Conservation (phyloP, 2,113 vertebrate species). For the Myiozetetes cayanensis region DNA sequence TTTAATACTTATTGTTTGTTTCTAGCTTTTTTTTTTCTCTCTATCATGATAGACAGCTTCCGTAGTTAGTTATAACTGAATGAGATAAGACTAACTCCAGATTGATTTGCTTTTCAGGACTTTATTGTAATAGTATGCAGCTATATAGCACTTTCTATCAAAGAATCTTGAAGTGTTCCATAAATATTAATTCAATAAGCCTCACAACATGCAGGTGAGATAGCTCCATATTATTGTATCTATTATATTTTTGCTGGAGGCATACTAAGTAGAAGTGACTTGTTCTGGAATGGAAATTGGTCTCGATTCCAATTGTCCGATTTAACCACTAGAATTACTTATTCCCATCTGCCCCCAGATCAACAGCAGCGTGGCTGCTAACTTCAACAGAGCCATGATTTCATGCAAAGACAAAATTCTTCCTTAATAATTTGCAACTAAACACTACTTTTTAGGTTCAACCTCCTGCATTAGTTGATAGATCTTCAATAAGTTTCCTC, state of each 20-base stretch:
- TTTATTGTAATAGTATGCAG: neutral
- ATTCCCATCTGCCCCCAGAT: neutral
- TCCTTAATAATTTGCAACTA: neutral
- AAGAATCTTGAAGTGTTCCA: slow-evolving; percentile 15
- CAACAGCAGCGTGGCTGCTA: neutral
- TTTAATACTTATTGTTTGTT: neutral
- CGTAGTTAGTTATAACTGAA: neutral
- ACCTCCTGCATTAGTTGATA: neutral
- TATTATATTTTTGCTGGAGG: slow-evolving; percentile 34
- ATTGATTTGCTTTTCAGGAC: slow-evolving; percentile 3
- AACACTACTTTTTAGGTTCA: neutral
- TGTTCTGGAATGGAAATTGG: slow-evolving; percentile 18
- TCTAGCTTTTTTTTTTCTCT: neutral
- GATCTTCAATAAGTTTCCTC: neutral
- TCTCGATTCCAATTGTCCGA: neutral
- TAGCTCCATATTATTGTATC: neutral
- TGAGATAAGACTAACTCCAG: neutral
- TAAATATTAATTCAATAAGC: slow-evolving; percentile 53
- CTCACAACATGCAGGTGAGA: neutral
- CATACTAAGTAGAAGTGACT: slow-evolving; percentile 14
- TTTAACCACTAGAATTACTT: neutral
- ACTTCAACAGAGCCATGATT: neutral
- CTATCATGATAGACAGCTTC: neutral
- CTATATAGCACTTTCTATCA: slow-evolving; percentile 17
- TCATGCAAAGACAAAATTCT: neutral